Evolutionary conservation across 2,888 invertebrate species (phyloP).

Genomic region (Ceriagrion tenellum): DNA sequence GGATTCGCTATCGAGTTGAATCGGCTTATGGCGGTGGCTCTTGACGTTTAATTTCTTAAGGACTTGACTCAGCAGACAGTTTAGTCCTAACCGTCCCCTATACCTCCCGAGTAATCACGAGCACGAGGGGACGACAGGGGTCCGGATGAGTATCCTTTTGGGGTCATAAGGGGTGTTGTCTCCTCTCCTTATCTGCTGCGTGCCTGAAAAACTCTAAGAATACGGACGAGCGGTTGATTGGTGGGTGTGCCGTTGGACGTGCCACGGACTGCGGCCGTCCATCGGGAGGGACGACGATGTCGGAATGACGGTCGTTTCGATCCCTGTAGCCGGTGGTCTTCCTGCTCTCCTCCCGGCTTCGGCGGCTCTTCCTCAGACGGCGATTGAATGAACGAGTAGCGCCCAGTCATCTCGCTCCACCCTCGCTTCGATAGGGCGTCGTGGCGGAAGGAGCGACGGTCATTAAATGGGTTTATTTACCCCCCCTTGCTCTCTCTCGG

Average conservation of each 20-base stretch:
- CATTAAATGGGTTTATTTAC: slow-evolving; percentile 61
- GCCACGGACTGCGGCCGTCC: background rate
- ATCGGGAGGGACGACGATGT: background rate
- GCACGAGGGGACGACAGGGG: background rate
- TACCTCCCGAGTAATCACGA: background rate
- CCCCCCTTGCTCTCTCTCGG: background rate
- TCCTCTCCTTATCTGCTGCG: background rate
- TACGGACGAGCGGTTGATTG: background rate
- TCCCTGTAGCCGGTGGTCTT: background rate
- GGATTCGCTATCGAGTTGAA: too few species aligned
- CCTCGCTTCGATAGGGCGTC: slow-evolving; percentile 9
- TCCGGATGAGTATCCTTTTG: background rate
- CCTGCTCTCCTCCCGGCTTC: background rate
- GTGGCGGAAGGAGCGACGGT: background rate
- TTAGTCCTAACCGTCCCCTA: background rate
- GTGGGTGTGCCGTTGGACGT: background rate
- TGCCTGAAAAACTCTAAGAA: background rate
- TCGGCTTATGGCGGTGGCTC: background rate
- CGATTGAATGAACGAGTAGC: slow-evolving; percentile 46
- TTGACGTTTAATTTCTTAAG: background rate
- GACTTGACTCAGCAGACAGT: background rate
- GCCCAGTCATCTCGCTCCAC: background rate
- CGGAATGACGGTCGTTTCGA: slow-evolving; percentile 17
- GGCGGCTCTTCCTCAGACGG: slow-evolving; percentile 49
- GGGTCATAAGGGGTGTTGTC: background rate